phyloP scores from a whole-genome alignment of 64 coral and sea anemone genomes.

The Montipora efflorescens region DNA sequence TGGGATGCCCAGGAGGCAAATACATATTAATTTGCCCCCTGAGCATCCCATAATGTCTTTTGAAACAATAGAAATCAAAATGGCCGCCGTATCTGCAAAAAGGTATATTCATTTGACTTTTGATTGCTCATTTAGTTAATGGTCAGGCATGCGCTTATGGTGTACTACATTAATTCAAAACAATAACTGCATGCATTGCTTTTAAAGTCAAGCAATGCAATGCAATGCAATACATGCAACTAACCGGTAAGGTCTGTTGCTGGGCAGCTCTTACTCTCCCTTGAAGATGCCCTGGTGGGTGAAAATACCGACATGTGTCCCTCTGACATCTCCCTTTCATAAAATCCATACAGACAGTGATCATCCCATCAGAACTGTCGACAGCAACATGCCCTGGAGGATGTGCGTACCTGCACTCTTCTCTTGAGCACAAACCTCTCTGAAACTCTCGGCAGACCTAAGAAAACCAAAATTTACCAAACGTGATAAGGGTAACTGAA shows the following conservation, averaged over 20 bases:
- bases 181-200: neutral
- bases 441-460: constrained; percentile 96
- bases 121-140: no score
- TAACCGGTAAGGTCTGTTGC: constrained; percentile 57
- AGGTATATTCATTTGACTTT: no score
- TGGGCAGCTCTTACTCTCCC: constrained; percentile 87
- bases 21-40: no score
- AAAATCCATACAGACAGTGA: constrained; percentile 99
- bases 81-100: no score
- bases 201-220: neutral
- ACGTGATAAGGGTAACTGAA: neutral
- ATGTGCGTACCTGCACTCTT: constrained; percentile 93
- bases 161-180: neutral
- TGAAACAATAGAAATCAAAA: no score
- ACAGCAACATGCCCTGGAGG: constrained; percentile 80
- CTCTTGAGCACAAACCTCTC: constrained; percentile 88
- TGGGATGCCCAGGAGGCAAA: no score
- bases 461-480: neutral
- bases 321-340: constrained; percentile 95
- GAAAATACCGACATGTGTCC: constrained; percentile 96
- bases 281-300: constrained; percentile 95
- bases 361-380: constrained; percentile 89
- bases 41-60: no score
- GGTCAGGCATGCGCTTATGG: neutral
- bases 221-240: neutral